Evolutionary conservation across 2,113 vertebrate genomes (phyloP), one percentile per base, ranked within the genome.

Genomic region (Lepisosteus oculatus): DNA sequence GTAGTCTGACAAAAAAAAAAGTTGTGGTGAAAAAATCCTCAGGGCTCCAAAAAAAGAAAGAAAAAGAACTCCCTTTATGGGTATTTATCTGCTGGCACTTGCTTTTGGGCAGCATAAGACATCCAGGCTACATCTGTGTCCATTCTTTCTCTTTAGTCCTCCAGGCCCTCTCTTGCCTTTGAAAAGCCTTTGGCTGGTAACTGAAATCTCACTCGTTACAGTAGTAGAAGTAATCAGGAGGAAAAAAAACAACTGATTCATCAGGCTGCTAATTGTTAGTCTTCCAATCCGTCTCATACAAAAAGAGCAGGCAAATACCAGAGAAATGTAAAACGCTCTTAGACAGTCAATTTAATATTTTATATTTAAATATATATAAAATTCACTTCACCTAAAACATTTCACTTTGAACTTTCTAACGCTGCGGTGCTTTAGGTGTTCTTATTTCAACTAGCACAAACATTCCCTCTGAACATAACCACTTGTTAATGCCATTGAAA

Each of bases 41-140:
- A 45, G n/a, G 51, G 67, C 71, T 66, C 78, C 76, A 72, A 77
- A 70, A 81, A 79, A 86, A 83, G 29, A 84, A 82, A 69, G 74
- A 66, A 71, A 70, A 61, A 63, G 88, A 92, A 89, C 92, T 93
- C 92, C 90, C 91, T 92, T 92, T 91, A 91, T 87, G 91, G 88
- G 88, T 88, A 90, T 92, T 91, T 93, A 90, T 92, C 89, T 93
- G 91, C 87, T 90, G 84, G 91, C 90, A 93, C 89, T 93, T 92
- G 92, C 93, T 96, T 92, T 92, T 92, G 90, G 93, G 92, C 89
- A 93, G 90, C 94, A 94, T 90, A 90, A 90, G 93, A 94, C 87
- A 89, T 92, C 94, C 92, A 93, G 92, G 89, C 74, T 90, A 87
- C 89, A 91, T 85, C 91, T 87, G 89, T 89, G 90, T 87, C 91